phyloP scores from a whole-genome alignment of 1,140 invertebrate genomes.

The Metopolophium dirhodum region DNA sequence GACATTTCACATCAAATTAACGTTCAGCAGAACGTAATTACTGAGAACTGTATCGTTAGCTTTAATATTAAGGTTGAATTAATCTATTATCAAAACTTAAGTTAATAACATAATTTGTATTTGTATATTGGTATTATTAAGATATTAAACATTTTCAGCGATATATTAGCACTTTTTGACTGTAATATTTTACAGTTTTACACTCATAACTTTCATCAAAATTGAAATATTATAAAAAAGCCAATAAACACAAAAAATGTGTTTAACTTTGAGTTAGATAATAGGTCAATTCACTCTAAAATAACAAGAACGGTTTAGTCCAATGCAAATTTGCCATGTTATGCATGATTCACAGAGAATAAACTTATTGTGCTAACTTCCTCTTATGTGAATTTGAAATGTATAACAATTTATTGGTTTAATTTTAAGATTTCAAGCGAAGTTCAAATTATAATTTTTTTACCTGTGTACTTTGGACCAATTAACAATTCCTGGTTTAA shows the following conservation, averaged over 20 bases:
- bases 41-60: neutral
- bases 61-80: neutral
- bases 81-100: neutral
- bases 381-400: too few species aligned
- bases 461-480: conserved; percentile 88
- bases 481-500: conserved; percentile 94
- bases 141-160: neutral
- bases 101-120: neutral
- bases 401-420: neutral
- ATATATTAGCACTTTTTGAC: neutral
- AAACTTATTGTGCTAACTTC: too few species aligned
- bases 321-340: too few species aligned
- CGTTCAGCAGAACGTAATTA: neutral
- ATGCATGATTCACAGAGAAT: too few species aligned
- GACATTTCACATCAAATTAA: too few species aligned
- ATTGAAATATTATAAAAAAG: neutral
- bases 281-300: neutral
- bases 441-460: conserved; percentile 7
- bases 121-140: neutral
- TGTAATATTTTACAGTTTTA: neutral
- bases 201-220: neutral
- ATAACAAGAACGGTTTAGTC: too few species aligned
- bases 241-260: neutral
- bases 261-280: neutral
- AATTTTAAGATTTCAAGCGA: neutral